Conservation (phyloP, 2,113 vertebrate genomes). For the Sialia sialis region DNA sequence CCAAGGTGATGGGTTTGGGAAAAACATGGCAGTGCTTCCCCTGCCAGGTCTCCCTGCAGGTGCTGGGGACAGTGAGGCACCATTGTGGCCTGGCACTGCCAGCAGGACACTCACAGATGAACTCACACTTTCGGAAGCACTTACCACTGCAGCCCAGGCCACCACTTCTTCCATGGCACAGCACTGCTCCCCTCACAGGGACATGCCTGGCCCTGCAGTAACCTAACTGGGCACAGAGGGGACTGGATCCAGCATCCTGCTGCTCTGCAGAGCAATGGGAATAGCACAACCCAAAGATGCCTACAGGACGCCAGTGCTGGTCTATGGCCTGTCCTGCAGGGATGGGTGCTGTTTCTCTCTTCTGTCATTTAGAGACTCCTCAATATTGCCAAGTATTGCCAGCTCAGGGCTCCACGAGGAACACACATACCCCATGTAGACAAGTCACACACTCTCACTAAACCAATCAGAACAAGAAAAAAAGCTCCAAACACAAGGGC, state of each 20-base stretch:
- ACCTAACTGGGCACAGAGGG: accelerated
- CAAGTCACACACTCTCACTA: neutral
- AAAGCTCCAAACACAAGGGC: neutral
- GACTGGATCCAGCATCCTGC: neutral
- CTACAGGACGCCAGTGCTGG: accelerated
- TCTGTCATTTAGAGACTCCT: neutral
- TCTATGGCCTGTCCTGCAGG: neutral
- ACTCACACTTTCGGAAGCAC: neutral
- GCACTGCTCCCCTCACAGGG: neutral
- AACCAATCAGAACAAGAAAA: neutral
- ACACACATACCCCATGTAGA: accelerated
- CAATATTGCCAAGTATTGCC: neutral
- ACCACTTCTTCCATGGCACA: accelerated
- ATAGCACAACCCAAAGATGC: neutral
- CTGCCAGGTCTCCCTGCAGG: neutral
- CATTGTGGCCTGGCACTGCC: neutral
- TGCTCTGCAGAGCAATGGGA: neutral
- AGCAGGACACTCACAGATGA: neutral
- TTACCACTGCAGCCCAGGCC: neutral
- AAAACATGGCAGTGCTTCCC: neutral
- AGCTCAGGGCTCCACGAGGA: neutral
- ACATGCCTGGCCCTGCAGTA: accelerated
- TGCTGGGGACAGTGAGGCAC: neutral
- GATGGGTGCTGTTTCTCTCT: neutral
- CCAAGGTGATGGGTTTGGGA: neutral